Evolutionary conservation across 2,888 invertebrate genomes (phyloP), one percentile per base, ranked within the genome.

Genomic region (Orthonychiurus folsomi): DNA sequence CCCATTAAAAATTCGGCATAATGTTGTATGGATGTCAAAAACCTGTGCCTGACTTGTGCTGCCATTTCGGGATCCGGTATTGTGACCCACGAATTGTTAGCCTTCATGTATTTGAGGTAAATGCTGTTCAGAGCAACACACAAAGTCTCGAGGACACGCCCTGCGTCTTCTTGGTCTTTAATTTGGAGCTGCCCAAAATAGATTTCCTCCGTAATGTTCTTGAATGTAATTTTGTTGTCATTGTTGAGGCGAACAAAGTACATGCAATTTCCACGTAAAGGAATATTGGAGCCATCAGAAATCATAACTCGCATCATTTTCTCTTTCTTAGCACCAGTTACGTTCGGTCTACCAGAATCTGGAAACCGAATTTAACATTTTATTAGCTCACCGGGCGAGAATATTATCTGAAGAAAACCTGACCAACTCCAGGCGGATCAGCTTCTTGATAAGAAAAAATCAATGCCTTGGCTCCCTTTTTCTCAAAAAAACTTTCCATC

Each of bases 401-500:
- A 37, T 24, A 58, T 24, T 28, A 58, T 52, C 18, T 37, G 20
- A 26, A 24, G 26, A 23, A 15, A 47, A 53, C 57, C 65, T 74
- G 80, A 86, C 86, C 86, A 76, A 85, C 77, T 68, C 84, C 81
- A 59, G 86, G 84, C 1, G 85, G 83, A 50, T 82, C 81, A 73
- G 85, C 81, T 24, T 82, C 76, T 70, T 86, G 86, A 77, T 85
- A 85, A 75, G 83, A 85, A 64, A 89, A 80, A 62, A 87, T 78
- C 57, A 87, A 75, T 56, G 84, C 83, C 67, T 80, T 80, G 62
- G 80, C 79, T 1, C 85, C 85, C 24, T 84, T 84, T 65, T 83
- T 82, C 3, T 78, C 80, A 23, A 86, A 81, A 50, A 86, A 80
- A 70, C 82, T 83, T 57, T 83, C 82, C 63, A 89, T 76, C 23